Conservation (phyloP, 2,113 vertebrate species). For the Eolophus roseicapilla region DNA sequence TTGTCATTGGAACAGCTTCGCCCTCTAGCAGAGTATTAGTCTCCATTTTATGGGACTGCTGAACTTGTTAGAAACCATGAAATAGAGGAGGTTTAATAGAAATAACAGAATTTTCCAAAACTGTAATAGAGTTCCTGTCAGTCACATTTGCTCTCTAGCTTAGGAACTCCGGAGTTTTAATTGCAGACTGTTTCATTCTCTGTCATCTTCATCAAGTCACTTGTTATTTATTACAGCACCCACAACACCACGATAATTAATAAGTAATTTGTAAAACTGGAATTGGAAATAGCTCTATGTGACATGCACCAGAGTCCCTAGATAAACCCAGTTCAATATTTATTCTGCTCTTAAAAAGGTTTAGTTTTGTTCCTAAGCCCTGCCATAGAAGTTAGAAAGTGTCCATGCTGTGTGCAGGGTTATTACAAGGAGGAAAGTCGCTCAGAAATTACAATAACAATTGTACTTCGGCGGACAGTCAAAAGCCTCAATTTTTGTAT, state of each 20-base stretch:
- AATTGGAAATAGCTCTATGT: neutral
- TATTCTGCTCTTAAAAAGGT: neutral
- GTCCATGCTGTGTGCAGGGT: neutral
- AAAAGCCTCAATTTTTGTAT: neutral
- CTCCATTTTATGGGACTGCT: neutral
- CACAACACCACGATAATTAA: neutral
- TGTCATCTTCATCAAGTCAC: neutral
- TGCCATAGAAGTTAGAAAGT: neutral
- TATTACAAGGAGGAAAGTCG: neutral
- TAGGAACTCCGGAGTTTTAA: neutral
- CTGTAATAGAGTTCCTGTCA: neutral
- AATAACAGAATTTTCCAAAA: neutral
- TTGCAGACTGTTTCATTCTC: neutral
- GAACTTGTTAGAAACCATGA: neutral
- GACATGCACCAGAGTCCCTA: neutral
- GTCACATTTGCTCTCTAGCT: neutral
- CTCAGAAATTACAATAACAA: neutral
- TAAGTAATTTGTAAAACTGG: neutral
- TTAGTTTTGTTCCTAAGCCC: neutral
- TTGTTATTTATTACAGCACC: neutral
- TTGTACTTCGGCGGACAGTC: neutral
- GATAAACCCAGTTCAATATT: neutral
- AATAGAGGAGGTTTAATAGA: neutral
- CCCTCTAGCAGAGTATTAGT: neutral
- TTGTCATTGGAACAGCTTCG: neutral